Base-by-base conservation (phyloP, 2,888 invertebrate species). In the Agrotis exclamationis region DNA sequence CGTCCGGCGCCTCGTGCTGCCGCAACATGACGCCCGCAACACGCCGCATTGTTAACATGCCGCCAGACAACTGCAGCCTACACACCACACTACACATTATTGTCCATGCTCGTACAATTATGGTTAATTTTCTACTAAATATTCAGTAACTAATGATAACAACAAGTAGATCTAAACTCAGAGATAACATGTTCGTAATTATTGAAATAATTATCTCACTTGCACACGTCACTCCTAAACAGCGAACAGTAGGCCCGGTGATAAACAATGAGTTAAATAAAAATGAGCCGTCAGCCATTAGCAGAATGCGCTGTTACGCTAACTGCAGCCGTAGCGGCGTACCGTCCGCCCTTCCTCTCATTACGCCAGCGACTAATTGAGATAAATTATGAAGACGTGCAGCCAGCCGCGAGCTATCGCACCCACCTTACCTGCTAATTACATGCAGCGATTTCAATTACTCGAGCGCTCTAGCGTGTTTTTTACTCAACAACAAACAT, bases 361-460 rank as follows among this genome's bases (percentile, higher is more conserved):
- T 95, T 95, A 95, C 88, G 88, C 65, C 85, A 86, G 82, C 89
- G 92, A 92, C 95, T 95, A 95, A 95, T 95, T 95, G 95, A 94
- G 95, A 95, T 94, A 94, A 95, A 95, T 94, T 94, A 95, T 94
- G 93, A 94, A 95, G 95, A 95, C 93, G 93, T 92, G 93, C 92
- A 91, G 87, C 91, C 89, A 89, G 91, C 92, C 90, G 91, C 91
- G 88, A 90, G 93, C 92, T 87, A 92, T 91, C 92, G 90, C 91
- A 89, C 89, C 90, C 90, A 90, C 91, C 93, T 73, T 89, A 91
- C 91, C 93, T 90, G 92, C 93, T 94, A 94, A 94, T 93, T 94
- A 94, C 92, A 93, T 93, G 93, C 94, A 93, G 88, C 92, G 91
- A 92, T 94, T 93, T 94, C 93, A 93, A 94, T 95, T 94, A 93